phyloP scores from a whole-genome alignment of 2,888 invertebrate species.

The Quadroppia sp. region DNA sequence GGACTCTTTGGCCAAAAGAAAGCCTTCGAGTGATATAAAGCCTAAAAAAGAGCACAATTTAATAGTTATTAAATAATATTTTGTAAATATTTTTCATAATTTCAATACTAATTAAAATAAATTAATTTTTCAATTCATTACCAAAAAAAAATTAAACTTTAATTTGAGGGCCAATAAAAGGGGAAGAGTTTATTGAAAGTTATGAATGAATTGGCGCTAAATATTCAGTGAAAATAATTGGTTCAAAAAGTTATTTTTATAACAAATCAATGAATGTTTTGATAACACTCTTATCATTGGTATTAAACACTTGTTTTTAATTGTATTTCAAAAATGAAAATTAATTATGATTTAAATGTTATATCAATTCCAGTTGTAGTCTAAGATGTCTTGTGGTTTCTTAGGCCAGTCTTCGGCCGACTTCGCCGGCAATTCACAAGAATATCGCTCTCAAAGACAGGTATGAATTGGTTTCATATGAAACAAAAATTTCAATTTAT shows the following conservation, averaged over 20 bases:
- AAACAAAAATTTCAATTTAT: background rate
- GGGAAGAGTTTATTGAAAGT: no score
- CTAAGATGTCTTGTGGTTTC: constrained; percentile 30
- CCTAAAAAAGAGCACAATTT: no score
- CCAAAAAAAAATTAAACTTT: no score
- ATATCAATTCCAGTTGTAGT: background rate
- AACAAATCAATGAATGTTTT: background rate
- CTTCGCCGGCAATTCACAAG: background rate
- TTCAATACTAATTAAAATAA: no score
- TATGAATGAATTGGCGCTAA: background rate
- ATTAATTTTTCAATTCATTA: no score
- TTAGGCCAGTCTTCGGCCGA: background rate
- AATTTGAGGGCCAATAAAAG: no score
- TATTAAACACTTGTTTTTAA: background rate
- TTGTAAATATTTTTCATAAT: no score
- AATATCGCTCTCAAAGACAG: constrained; percentile 10
- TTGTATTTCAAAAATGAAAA: background rate
- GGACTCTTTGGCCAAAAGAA: no score
- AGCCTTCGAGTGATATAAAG: no score
- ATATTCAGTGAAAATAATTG: background rate
- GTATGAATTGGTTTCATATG: background rate
- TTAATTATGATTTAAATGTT: background rate
- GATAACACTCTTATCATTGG: background rate
- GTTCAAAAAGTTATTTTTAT: background rate
- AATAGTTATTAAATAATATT: no score